These are phyloP conservation scores for Pristionchus mayeri DNA, from an alignment of 2,888 invertebrate species.

Conservation along the genomic window DNA sequence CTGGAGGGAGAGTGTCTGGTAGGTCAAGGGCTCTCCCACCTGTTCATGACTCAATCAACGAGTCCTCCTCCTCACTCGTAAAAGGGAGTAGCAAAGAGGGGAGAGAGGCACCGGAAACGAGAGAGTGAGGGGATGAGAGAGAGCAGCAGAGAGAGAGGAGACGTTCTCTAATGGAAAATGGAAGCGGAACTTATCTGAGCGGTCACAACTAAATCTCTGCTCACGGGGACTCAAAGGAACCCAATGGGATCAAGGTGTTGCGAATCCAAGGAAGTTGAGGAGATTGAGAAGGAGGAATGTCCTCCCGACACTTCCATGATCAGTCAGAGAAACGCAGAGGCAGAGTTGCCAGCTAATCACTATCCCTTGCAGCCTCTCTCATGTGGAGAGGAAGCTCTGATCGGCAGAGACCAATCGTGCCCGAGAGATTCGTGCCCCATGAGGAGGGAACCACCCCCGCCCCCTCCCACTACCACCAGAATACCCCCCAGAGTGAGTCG, in stretches of 20 bases:
- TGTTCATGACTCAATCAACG: constrained; percentile 26
- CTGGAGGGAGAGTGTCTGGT: constrained; percentile 75
- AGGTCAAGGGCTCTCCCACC: constrained; percentile 48
- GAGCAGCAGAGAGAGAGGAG: not conserved
- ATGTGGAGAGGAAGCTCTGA: constrained; percentile 68
- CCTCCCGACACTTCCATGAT: too few species aligned
- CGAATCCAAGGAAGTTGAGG: not conserved
- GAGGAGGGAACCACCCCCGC: not conserved
- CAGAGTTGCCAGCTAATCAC: not conserved
- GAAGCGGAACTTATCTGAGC: constrained; percentile 35
- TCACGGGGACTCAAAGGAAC: not conserved
- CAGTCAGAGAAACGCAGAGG: too few species aligned
- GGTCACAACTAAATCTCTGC: constrained; percentile 16
- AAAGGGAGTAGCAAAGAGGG: not conserved
- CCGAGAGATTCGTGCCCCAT: constrained; percentile 64
- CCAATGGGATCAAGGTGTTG: not conserved
- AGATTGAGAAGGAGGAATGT: not conserved
- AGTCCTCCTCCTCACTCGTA: constrained; percentile 11
- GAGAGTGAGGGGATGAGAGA: constrained; percentile 11
- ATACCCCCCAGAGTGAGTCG: not conserved
- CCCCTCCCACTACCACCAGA: not conserved
- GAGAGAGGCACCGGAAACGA: constrained; percentile 38
- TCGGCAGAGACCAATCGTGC: constrained; percentile 69
- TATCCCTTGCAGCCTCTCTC: constrained; percentile 64
- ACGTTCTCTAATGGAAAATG: constrained; percentile 34